phyloP scores from a whole-genome alignment of 2,888 invertebrate genomes.

The Rutpela maculata region DNA sequence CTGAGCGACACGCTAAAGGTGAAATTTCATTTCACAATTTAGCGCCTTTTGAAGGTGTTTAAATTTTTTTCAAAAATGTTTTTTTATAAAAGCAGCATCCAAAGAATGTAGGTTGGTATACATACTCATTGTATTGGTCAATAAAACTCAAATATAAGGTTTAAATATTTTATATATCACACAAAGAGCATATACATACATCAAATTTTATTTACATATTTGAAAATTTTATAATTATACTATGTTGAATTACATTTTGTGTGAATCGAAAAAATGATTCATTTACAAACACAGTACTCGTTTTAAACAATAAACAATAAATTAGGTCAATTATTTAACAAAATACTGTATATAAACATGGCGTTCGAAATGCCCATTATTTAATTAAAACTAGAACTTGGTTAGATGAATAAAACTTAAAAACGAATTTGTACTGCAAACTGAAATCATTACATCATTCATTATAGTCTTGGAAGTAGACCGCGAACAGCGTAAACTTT shows the following conservation, averaged over 20 bases:
- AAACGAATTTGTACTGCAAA: constrained; percentile 60
- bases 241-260: constrained; percentile 64
- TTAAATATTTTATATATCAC: constrained; percentile 75
- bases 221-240: constrained; percentile 68
- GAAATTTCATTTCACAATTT: too few species aligned
- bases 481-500: not conserved
- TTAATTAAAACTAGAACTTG: constrained; percentile 33
- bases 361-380: constrained; percentile 53
- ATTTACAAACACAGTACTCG: constrained; percentile 47
- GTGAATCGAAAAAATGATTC: constrained; percentile 57
- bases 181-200: constrained; percentile 75
- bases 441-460: constrained; percentile 44
- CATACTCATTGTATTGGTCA: not conserved
- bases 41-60: too few species aligned
- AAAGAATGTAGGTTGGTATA: too few species aligned
- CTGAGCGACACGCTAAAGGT: too few species aligned
- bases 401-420: constrained; percentile 49
- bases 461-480: not conserved
- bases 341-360: constrained; percentile 58
- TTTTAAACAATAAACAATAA: constrained; percentile 50
- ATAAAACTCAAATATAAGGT: constrained; percentile 62
- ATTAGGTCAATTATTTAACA: constrained; percentile 53
- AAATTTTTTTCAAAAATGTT: too few species aligned
- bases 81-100: too few species aligned
- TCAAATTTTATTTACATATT: constrained; percentile 73